Base-by-base conservation (phyloP, 2,888 invertebrate species). In the Tubulanus polymorphus region DNA sequence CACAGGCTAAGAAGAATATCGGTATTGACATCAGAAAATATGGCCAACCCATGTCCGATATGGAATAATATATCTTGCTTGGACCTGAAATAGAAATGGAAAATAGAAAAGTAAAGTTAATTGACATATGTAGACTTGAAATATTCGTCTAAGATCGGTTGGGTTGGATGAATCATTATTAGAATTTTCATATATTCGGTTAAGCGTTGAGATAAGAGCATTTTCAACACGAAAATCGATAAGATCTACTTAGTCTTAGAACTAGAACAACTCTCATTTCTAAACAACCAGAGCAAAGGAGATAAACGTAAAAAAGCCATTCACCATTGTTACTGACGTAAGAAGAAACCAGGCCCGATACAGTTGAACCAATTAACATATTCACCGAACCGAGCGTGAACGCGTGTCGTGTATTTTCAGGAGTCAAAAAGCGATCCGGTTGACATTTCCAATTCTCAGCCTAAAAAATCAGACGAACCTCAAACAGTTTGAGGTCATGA, bases 391-490 rank as follows among this genome's bases (percentile, higher is more conserved):
- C 88, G 2, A 85, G 68, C 66, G 85, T 77, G 61, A 88, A 86
- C 78, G 88, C 88, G 63, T 88, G 86, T 3, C 84, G 80, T 68
- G 88, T 87, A 52, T 88, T 74, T 55, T 87, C 85, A 0, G 86
- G 84, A 0, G 84, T 76, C 12, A 88, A 67, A 84, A 86, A 88
- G 62, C 86, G 86, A 41, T 81, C 81, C 0, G 88, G 88, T 70
- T 88, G 88, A 62, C 87, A 85, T 78, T 88, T 88, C 88, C 88
- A 88, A 63, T 86, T 85, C 51, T 85, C 80, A 0, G 88, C 81
- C 6, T 77, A 55, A 18, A 53, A 47, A 20, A 8, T 5, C 20
- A 29, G 12, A 6, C 15, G 20, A 25, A 10, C 8, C 27, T 48
- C n/a, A n/a, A n/a, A n/a, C n/a, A n/a, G n/a, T n/a, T n/a, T n/a